A percentile compares a stretch with the other conserved stretches of the same genome.
Conservation (phyloP, 2,113 vertebrate species). For the Brachyhypopomus gauderio region DNA sequence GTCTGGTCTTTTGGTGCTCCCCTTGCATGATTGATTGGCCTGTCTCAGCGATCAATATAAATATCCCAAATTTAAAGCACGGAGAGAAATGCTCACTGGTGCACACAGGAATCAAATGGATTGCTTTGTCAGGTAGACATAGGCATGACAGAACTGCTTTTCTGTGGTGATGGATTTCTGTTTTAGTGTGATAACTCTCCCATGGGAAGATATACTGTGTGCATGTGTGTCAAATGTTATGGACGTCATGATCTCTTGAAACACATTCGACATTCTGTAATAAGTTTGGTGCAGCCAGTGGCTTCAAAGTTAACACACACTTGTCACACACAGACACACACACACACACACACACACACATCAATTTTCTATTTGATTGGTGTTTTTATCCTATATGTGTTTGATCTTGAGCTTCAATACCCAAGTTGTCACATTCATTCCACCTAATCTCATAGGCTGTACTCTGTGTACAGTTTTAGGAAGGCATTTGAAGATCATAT, state of each 20-base stretch:
- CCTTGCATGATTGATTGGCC: conserved; percentile 51
- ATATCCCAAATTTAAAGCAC: conserved; percentile 52
- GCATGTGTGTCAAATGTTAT: not conserved
- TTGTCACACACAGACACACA: not conserved
- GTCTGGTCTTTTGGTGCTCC: not conserved
- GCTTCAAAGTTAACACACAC: not conserved
- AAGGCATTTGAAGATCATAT: not conserved
- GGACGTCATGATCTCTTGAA: no score
- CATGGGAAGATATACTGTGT: not conserved
- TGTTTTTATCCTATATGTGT: no score
- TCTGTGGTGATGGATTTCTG: conserved; percentile 52
- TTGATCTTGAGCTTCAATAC: not conserved
- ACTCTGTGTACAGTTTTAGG: not conserved
- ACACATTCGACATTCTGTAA: not conserved
- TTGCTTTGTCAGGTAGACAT: conserved; percentile 47
- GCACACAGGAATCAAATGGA: conserved; percentile 48
- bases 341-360: not conserved
- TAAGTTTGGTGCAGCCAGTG: not conserved
- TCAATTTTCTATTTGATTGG: no score
- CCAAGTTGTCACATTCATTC: not conserved
- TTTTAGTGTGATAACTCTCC: conserved; percentile 13
- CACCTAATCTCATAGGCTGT: not conserved
- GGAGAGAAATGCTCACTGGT: conserved; percentile 40
- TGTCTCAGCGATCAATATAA: conserved; percentile 53
- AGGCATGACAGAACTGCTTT: conserved; percentile 41